Evolutionary conservation across 2,888 invertebrate species (phyloP), one percentile per base, ranked within the genome.

Genomic region (Agrochola lychnidis): DNA sequence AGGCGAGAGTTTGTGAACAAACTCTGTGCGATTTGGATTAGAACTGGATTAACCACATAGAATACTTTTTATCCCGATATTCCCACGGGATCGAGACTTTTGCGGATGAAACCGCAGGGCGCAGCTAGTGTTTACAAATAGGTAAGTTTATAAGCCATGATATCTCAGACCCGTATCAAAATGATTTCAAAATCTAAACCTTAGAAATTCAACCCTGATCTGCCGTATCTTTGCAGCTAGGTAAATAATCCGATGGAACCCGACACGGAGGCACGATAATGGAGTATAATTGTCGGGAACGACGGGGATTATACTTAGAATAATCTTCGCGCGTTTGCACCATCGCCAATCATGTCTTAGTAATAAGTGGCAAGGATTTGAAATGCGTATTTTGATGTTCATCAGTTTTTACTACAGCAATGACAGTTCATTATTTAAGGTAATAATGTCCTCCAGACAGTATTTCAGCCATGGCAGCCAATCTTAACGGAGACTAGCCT

Each of bases 271-370:
- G 56, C 67, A 70, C 16, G 51, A n/a, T 83, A 84, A 76, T 79
- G 51, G 72, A 61, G 67, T 67, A 79, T 82, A 84, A 82, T 79
- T 79, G 84, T 84, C 40, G 74, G 66, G 14, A 79, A 75, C 40
- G 45, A 30, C 56, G 53, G 48, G 62, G 75, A 79, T 76, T 84
- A 84, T 76, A 45, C 63, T 7, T n/a, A 61, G 48, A 57, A 36
- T 84, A 70, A 82, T 72, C 70, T 56, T 36, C 30, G 14, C 66
- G 78, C 73, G 73, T 83, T 81, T 68, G 19, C 36, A n/a, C 62
- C 53, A 83, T 73, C 59, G 62, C 36, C 45, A 42, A 66, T 19
- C 45, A 73, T 53, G 62, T 59, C 57, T 56, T 61, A 16, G 81
- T 66, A 40, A 61, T 61, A 48, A 73, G 22, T 70, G 19, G 19